Conservation (phyloP, 1,140 invertebrate species). For the Pachypeltis micranthus region DNA sequence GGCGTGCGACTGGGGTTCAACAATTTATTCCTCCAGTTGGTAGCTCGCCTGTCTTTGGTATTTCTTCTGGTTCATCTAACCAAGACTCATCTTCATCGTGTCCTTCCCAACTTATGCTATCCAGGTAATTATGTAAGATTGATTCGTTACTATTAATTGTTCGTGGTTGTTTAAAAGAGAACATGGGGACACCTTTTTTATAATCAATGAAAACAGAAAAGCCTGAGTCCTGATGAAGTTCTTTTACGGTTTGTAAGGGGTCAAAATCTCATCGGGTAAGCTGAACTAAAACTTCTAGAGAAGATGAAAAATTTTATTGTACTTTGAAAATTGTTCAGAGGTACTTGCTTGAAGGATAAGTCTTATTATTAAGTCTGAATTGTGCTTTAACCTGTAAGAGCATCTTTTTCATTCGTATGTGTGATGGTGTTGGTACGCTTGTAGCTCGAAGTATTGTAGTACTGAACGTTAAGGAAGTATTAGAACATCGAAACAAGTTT, state of each 20-base stretch:
- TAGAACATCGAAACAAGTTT: no score
- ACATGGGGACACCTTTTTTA: no score
- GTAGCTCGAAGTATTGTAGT: no score
- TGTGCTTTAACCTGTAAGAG: no score
- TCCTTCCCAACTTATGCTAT: constrained; percentile 45
- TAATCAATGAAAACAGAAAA: neutral
- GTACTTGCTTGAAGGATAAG: no score
- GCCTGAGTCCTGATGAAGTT: neutral
- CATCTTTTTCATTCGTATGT: no score
- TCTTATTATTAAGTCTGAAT: no score
- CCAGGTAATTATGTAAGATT: constrained; percentile 37
- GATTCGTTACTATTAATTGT: neutral
- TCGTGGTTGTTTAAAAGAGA: no score
- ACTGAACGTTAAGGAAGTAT: no score
- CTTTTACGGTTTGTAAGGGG: neutral
- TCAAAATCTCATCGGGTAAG: neutral
- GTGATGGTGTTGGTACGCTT: no score
- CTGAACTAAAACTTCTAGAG: neutral
- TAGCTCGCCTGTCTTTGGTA: constrained; percentile 30
- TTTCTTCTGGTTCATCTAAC: constrained; percentile 4
- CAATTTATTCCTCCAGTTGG: constrained; percentile 36
- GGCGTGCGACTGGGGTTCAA: constrained; percentile 49
- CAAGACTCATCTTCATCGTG: constrained; percentile 33
- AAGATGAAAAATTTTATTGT: no score
- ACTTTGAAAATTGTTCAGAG: no score